These are phyloP conservation scores for Corythucha ciliata DNA, from an alignment of 2,888 invertebrate species.

Conservation along the genomic window DNA sequence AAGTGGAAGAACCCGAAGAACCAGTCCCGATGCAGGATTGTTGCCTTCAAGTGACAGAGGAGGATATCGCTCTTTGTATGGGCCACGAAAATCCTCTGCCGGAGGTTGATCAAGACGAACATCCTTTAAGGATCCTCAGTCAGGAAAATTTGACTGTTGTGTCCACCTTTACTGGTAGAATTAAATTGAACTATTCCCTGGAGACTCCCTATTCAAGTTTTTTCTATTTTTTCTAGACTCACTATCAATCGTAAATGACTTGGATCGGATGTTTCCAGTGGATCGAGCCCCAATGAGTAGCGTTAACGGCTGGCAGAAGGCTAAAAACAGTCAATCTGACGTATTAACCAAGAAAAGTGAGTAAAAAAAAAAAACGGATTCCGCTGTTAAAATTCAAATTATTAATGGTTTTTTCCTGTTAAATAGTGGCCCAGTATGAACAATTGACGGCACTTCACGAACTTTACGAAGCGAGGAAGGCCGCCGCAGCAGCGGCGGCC, in stretches of 20 bases:
- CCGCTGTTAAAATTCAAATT: neutral
- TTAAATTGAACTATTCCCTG: too few relatives aligned
- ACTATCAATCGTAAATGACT: conserved; percentile 50
- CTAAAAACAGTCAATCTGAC: conserved; percentile 22
- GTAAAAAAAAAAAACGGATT: neutral
- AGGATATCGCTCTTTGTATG: conserved; percentile 84
- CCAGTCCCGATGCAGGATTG: conserved; percentile 79
- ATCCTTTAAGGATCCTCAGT: conserved; percentile 78
- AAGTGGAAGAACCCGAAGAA: conserved; percentile 68
- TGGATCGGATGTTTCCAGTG: conserved; percentile 55
- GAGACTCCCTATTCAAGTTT: neutral
- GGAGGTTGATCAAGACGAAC: conserved; percentile 68
- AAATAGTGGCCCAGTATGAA: conserved; percentile 47
- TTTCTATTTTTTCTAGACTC: conserved; percentile 40
- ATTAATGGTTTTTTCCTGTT: neutral
- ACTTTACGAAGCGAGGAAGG: conserved; percentile 51
- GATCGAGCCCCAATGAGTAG: conserved; percentile 21
- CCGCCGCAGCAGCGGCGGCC: conserved; percentile 11
- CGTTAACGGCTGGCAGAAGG: conserved; percentile 22
- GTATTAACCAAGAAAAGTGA: conserved; percentile 26
- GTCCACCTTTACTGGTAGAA: conserved; percentile 70
- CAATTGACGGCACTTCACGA: conserved; percentile 72
- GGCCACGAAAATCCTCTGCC: conserved; percentile 60
- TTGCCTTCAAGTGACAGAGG: conserved; percentile 78
- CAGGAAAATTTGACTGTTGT: conserved; percentile 86